phyloP scores from a whole-genome alignment of 2,797 vertebrate species.

The Microhierax caerulescens region DNA sequence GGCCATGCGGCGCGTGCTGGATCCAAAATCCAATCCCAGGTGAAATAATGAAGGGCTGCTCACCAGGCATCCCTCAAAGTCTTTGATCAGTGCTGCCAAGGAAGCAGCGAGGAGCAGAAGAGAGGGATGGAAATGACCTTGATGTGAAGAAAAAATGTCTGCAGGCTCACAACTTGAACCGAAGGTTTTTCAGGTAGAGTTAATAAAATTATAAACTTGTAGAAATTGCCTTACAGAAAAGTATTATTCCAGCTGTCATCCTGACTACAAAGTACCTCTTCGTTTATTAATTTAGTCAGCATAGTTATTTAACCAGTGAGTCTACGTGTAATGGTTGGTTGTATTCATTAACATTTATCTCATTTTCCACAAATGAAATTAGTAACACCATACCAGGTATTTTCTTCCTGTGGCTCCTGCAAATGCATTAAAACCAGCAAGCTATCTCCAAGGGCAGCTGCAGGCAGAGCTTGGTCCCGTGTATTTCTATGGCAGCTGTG shows the following conservation, averaged over 20 bases:
- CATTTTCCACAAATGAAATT: constrained; percentile 12
- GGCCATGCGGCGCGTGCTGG: not conserved
- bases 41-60: not conserved
- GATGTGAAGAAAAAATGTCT: not conserved
- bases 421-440: not conserved
- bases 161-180: not conserved
- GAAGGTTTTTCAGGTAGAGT: not conserved
- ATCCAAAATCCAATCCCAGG: not conserved
- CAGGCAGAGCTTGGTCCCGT: not conserved
- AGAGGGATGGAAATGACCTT: not conserved
- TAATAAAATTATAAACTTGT: rapidly evolving
- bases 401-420: not conserved
- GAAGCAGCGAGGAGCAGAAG: not conserved
- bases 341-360: constrained; percentile 17
- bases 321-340: constrained; percentile 5
- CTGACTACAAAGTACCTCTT: not conserved
- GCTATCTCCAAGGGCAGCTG: not conserved
- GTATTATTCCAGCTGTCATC: not conserved
- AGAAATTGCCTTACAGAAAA: not conserved
- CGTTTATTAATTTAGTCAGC: not conserved
- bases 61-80: not conserved
- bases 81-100: not conserved
- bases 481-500: not conserved
- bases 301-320: not conserved
- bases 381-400: not conserved